A percentile compares a stretch with the other conserved stretches of the same genome.
phyloP scores from a whole-genome alignment of 1,140 invertebrate species.

The Drosophila prosaltans region DNA sequence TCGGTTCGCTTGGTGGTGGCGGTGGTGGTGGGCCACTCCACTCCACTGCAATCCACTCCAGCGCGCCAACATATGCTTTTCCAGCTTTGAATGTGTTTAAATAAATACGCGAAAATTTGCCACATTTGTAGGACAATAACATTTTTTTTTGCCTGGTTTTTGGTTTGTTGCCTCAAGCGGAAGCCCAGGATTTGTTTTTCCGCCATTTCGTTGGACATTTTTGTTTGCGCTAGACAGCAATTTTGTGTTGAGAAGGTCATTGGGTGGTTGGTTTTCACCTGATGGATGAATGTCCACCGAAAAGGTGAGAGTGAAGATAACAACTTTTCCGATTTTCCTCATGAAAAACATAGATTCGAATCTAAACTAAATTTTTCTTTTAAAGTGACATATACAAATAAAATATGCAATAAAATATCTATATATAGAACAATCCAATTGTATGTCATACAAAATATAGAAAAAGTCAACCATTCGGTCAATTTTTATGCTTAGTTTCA shows the following conservation, averaged over 20 bases:
- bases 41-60: not conserved
- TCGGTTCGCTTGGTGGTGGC: not conserved
- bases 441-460: no score
- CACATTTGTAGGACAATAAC: slow-evolving; percentile 65
- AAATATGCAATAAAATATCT: no score
- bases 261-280: slow-evolving; percentile 45
- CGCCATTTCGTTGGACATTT: slow-evolving; percentile 76
- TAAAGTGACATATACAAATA: no score
- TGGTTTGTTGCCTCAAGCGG: slow-evolving; percentile 57
- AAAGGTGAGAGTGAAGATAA: not conserved
- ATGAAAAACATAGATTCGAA: no score
- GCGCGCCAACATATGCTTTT: slow-evolving; percentile 64
- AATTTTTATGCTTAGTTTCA: no score
- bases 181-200: slow-evolving; percentile 78
- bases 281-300: not conserved
- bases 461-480: no score
- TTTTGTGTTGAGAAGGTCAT: slow-evolving; percentile 65
- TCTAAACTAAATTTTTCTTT: no score
- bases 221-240: slow-evolving; percentile 53
- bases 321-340: not conserved
- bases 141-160: slow-evolving; percentile 35
- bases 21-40: no score
- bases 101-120: slow-evolving; percentile 77
- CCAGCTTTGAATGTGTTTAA: slow-evolving; percentile 71
- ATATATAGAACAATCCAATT: no score